These are phyloP conservation scores for Lepeophtheirus nordmannii DNA, from an alignment of 2,888 invertebrate genomes.

Conservation along the genomic window DNA sequence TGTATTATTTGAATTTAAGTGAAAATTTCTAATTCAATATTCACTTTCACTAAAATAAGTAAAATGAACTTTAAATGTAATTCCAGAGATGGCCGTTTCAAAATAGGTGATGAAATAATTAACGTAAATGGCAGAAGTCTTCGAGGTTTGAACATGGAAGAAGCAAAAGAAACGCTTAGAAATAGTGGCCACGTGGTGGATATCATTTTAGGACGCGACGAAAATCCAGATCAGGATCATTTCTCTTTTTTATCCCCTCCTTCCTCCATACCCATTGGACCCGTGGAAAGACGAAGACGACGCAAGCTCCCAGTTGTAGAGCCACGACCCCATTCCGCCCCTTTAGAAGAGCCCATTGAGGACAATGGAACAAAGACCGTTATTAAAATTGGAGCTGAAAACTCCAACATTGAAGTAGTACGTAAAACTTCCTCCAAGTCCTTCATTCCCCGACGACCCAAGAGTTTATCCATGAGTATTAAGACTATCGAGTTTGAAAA, in stretches of 20 bases:
- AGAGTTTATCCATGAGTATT: constrained; percentile 11
- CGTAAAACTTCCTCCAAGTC: neutral
- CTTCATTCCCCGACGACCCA: constrained; percentile 19
- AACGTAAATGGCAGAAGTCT: constrained; percentile 69
- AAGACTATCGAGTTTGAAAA: constrained; percentile 30
- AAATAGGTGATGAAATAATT: constrained; percentile 71
- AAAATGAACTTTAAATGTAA: too few species aligned
- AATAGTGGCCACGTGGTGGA: constrained; percentile 36
- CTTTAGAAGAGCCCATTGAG: neutral
- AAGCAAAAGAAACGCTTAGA: constrained; percentile 40
- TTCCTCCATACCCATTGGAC: neutral
- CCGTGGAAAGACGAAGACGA: constrained; percentile 14
- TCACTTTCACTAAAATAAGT: too few species aligned
- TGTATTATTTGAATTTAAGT: too few species aligned
- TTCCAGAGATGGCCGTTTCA: constrained; percentile 56
- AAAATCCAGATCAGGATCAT: neutral
- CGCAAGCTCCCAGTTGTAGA: constrained; percentile 18
- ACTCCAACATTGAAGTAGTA: constrained; percentile 10
- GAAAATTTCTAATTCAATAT: too few species aligned
- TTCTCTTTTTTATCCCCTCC: neutral
- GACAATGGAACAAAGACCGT: constrained; percentile 12
- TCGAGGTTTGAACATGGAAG: constrained; percentile 50
- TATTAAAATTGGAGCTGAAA: constrained; percentile 20
- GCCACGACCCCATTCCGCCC: constrained; percentile 15
- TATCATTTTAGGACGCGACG: constrained; percentile 33